These are phyloP conservation scores for Syrmaticus mikado DNA, from an alignment of 2,113 vertebrate genomes.

Conservation along the genomic window DNA sequence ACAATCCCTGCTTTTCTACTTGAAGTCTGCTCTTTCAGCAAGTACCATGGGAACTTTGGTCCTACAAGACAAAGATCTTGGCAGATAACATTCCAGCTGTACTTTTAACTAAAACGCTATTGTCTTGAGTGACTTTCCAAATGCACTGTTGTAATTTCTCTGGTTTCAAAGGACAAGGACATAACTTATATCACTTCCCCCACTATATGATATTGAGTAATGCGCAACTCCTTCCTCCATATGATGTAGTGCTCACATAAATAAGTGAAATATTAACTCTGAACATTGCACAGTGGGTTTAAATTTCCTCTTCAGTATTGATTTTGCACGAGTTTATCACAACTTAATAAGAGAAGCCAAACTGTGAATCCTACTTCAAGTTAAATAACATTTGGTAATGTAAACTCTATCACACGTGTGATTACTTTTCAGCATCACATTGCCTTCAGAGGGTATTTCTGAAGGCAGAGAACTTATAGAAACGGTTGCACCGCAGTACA, in stretches of 20 bases:
- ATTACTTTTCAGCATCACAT: neutral
- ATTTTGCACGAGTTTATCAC: neutral
- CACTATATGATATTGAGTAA: neutral
- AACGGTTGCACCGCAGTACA: fast-evolving
- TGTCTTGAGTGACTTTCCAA: neutral
- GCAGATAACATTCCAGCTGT: neutral
- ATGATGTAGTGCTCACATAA: neutral
- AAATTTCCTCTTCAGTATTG: neutral
- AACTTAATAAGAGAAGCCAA: neutral
- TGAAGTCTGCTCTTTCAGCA: neutral
- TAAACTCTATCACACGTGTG: neutral
- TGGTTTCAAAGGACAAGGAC: neutral
- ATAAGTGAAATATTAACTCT: constrained; percentile 12
- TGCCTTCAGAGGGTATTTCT: neutral
- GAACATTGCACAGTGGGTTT: neutral
- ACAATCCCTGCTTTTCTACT: neutral
- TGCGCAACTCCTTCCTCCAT: neutral
- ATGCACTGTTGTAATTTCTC: neutral
- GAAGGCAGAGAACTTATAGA: neutral
- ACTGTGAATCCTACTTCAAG: neutral
- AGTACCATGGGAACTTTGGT: neutral
- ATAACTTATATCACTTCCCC: neutral
- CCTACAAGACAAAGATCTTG: neutral
- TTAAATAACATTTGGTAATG: neutral
- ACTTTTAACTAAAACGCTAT: neutral